These are phyloP conservation scores for Pomatostomus ruficeps DNA, from an alignment of 2,113 vertebrate genomes.

Conservation along the genomic window DNA sequence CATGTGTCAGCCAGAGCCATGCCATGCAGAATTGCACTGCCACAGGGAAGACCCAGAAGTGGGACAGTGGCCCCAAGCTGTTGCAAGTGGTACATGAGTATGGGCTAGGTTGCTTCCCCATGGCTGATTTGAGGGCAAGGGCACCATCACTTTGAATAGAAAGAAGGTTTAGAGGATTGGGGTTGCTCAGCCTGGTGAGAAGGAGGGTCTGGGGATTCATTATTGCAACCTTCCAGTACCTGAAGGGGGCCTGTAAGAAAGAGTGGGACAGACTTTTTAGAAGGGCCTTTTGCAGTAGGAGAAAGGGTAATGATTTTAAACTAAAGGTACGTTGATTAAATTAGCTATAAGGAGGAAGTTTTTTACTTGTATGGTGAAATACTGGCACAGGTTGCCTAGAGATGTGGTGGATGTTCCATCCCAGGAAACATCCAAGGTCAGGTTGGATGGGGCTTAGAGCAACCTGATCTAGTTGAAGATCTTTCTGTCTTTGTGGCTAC, in stretches of 20 bases:
- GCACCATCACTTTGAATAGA: neutral
- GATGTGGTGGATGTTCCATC: neutral
- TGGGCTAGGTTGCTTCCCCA: neutral
- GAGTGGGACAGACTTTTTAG: neutral
- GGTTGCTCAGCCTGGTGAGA: neutral
- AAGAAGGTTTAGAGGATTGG: neutral
- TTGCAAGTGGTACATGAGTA: neutral
- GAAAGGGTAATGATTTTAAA: neutral
- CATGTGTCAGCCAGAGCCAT: fast-evolving
- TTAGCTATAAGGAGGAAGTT: neutral
- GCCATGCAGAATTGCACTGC: fast-evolving
- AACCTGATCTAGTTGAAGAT: neutral
- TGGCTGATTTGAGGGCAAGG: neutral
- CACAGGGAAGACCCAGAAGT: neutral
- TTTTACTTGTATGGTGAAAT: neutral
- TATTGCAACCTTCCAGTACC: neutral
- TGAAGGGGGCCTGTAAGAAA: neutral
- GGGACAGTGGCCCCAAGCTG: neutral
- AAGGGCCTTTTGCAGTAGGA: neutral
- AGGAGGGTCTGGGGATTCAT: neutral
- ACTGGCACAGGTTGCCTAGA: neutral
- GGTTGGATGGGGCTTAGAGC: neutral
- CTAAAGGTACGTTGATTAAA: neutral
- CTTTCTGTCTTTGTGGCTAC: neutral
- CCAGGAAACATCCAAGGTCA: neutral